These are phyloP conservation scores for Mactromeris polynyma DNA, from an alignment of 2,888 invertebrate genomes.

Conservation along the genomic window DNA sequence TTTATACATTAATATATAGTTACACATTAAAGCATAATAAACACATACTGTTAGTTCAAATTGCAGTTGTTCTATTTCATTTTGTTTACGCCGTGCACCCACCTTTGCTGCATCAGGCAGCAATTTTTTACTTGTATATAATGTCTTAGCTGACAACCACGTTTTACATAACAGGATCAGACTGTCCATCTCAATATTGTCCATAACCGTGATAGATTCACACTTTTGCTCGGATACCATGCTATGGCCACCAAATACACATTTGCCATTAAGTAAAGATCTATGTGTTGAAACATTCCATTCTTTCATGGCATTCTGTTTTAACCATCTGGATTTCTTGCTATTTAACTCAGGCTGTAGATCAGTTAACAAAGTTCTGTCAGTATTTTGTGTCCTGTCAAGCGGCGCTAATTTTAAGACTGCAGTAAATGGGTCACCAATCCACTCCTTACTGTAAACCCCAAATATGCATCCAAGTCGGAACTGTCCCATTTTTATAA, in stretches of 20 bases:
- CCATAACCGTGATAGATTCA: background rate
- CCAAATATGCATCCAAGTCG: background rate
- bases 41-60: too few relatives aligned
- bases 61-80: too few relatives aligned
- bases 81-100: too few relatives aligned
- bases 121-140: too few relatives aligned
- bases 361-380: background rate
- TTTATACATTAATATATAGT: too few relatives aligned
- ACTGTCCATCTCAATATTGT: background rate
- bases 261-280: background rate
- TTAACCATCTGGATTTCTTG: background rate
- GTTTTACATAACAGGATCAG: too few relatives aligned
- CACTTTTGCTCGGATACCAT: background rate
- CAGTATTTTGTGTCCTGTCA: background rate
- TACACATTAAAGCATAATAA: too few relatives aligned
- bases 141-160: too few relatives aligned
- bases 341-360: background rate
- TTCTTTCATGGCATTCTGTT: background rate
- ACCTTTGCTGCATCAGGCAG: too few relatives aligned
- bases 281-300: background rate
- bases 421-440: constrained; percentile 15
- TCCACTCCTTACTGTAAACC: constrained; percentile 3
- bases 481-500: background rate
- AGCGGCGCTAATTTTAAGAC: background rate
- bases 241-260: background rate